A percentile compares a stretch with the other conserved stretches of the same genome.
Evolutionary conservation across 2,113 vertebrate species (phyloP).

Genomic region (Megaleporinus macrocephalus): DNA sequence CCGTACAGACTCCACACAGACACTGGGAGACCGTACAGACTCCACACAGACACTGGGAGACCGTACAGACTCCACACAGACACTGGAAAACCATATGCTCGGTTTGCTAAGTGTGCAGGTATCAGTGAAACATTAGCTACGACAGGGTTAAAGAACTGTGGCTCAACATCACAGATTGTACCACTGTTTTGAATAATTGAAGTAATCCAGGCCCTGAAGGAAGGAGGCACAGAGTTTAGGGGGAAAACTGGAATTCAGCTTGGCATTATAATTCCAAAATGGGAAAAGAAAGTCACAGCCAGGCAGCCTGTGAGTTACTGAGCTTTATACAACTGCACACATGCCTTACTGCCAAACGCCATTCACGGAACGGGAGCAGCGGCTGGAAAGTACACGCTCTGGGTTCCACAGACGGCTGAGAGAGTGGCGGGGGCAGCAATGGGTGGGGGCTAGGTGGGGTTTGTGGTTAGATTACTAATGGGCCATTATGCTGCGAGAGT

Average conservation of each 20-base stretch:
- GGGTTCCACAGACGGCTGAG: neutral
- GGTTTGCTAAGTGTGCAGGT: too few relatives aligned
- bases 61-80: too few relatives aligned
- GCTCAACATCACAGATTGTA: neutral
- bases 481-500: too few relatives aligned
- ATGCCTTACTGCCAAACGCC: slow-evolving; percentile 66
- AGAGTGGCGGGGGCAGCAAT: too few relatives aligned
- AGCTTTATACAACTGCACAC: slow-evolving; percentile 52
- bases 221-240: neutral
- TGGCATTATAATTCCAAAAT: neutral
- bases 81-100: too few relatives aligned
- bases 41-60: too few relatives aligned
- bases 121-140: too few relatives aligned
- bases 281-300: neutral
- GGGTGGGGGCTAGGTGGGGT: too few relatives aligned
- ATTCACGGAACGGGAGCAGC: slow-evolving; percentile 44
- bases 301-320: slow-evolving; percentile 17
- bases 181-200: too few relatives aligned
- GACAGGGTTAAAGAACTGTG: neutral
- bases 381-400: neutral
- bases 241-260: neutral
- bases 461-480: too few relatives aligned
- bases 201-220: neutral
- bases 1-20: too few relatives aligned
- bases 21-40: too few relatives aligned